Base-by-base conservation (phyloP, 2,797 vertebrate species). In the Phalanger gymnotis region DNA sequence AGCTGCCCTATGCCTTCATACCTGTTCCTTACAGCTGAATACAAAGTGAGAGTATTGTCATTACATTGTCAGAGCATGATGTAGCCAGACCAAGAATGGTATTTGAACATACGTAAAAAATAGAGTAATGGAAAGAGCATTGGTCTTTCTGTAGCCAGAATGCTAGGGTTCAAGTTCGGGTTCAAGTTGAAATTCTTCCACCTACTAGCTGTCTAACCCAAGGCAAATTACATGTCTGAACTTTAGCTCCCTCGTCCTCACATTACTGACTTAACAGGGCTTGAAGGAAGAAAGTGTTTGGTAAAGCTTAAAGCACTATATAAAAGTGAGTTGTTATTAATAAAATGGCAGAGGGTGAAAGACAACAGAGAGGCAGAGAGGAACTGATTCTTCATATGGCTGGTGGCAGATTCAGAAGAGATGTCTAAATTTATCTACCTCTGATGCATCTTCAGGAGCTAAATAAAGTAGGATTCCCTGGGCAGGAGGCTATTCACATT, bases 401-500 rank as follows among this genome's bases (percentile, higher is more conserved):
- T 87, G 40, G 40, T 87, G 73, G 73, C 73, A 87, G 73, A 47
- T 87, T 87, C 73, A 87, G 73, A 81, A 81, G 22, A 81, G 40
- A 87, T 87, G 40, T 87, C 73, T 87, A 87, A 87, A 87, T 87
- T 87, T 87, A 87, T 87, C 73, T 3, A 87, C 73, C 22, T 87
- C 73, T 87, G 73, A 51, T 87, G 40, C 40, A 87, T 87, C 73
- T 87, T 51, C 9, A 28, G 73, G 40, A 87, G 5, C 73, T 87
- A 87, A 87, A 87, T 87, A 87, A 87, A 87, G 73, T 87, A 87
- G 73, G 40, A 87, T 87, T 87, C 73, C 73, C 73, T 87, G 73
- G 73, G 40, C 73, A 87, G 73, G 73, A 87, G 73, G 73, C 73
- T 87, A 87, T 22, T 87, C 40, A 87, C 73, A 87, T 87, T 87